A percentile compares a stretch with the other conserved stretches of the same genome.
These are phyloP conservation scores for Istiophorus platypterus DNA, from an alignment of 2,113 vertebrate genomes.

Conservation along the genomic window DNA sequence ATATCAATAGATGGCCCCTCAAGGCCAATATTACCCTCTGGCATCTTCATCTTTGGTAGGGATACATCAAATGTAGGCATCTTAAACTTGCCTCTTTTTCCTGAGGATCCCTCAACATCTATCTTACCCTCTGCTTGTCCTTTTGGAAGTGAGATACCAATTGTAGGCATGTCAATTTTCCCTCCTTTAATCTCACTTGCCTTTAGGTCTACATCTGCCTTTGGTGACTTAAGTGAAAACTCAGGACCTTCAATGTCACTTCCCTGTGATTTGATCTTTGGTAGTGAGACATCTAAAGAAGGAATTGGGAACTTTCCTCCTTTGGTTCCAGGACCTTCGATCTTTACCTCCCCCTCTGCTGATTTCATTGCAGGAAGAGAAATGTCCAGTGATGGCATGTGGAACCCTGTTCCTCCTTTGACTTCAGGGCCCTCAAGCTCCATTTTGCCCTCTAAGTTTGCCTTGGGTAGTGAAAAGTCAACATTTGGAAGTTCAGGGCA, in stretches of 20 bases:
- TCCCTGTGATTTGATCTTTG: slow-evolving; percentile 57
- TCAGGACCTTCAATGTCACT: slow-evolving; percentile 48
- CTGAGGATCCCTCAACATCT: neutral
- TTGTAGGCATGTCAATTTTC: slow-evolving; percentile 14
- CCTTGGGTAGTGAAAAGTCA: slow-evolving; percentile 69
- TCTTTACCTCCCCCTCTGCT: slow-evolving; percentile 25
- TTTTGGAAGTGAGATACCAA: slow-evolving; percentile 21
- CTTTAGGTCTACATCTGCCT: slow-evolving; percentile 31
- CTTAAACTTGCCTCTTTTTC: slow-evolving; percentile 35
- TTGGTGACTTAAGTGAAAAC: slow-evolving; percentile 53
- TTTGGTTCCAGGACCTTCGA: slow-evolving; percentile 44
- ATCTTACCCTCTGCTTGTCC: neutral
- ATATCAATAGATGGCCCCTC: slow-evolving; percentile 59
- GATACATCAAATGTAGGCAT: slow-evolving; percentile 70
- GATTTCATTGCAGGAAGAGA: slow-evolving; percentile 49
- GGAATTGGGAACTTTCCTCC: slow-evolving; percentile 70
- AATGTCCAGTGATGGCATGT: slow-evolving; percentile 49
- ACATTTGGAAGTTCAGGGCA: slow-evolving; percentile 64
- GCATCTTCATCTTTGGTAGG: slow-evolving; percentile 70
- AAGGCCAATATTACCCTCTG: neutral
- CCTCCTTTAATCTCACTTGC: slow-evolving; percentile 51
- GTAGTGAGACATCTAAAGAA: slow-evolving; percentile 70
- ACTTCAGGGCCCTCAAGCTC: slow-evolving; percentile 33
- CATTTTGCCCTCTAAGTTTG: slow-evolving; percentile 55
- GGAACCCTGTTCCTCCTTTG: slow-evolving; percentile 47